Base-by-base conservation (phyloP, 2,113 vertebrate genomes). In the Lophius piscatorius region DNA sequence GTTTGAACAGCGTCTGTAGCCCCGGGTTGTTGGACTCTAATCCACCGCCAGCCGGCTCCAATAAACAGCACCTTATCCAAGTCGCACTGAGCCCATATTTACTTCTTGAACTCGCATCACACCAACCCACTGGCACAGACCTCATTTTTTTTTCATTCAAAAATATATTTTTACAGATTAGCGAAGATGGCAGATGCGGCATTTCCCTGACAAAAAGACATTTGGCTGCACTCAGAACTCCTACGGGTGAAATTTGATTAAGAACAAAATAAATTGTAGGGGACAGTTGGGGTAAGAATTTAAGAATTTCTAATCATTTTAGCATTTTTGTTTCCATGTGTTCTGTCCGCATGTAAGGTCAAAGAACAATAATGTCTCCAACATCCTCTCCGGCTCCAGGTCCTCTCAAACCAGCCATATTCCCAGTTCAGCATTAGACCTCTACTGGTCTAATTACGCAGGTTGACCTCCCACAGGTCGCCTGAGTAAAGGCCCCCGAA, bases 401-500 rank as follows among this genome's bases (percentile, higher is more conserved):
- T 50, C 18, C 38, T 46, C 46, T 24, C 49, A 41, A 50, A 24
- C 13, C 47, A 65, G 49, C 44, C 60, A 55, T 67, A 70, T 47
- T 60, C 57, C 38, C 40, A 66, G 48, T 67, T 56, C 63, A 54
- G 46, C 42, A 18, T 75, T 78, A 80, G 73, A 73, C 82, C 86
- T 82, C 70, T 80, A 69, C 82, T 55, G 70, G 69, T 90, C 87
- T 93, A 89, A 92, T 91, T 91, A 91, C 87, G 74, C 73, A 75
- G 65, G 64, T 86, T 92, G 90, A 92, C 92, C 90, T 91, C 92
- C 88, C 86, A 87, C 88, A 89, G 88, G 90, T 90, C 90, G 60
- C 74, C 81, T 61, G 72, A 81, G 80, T 76, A 85, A 90, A 87
- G 86, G 80, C 78, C 83, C 77, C 60, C 72, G 76, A 69, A 75